A percentile compares a stretch with the other conserved stretches of the same genome.
These are phyloP conservation scores for Caenorhabditis tropicalis DNA, from an alignment of 1,140 invertebrate genomes.

Conservation along the genomic window DNA sequence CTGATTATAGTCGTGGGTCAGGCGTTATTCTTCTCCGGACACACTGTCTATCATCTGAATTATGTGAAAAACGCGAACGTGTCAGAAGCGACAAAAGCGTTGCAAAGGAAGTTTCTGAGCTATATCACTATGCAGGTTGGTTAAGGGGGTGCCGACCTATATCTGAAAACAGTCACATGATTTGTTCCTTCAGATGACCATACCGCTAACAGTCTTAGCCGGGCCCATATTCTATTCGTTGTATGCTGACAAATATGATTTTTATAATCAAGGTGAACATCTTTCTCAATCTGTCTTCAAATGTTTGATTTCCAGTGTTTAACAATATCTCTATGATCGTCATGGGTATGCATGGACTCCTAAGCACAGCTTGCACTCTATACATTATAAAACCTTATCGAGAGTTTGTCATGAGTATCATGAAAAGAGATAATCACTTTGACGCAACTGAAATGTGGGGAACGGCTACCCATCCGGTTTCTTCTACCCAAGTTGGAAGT, in stretches of 20 bases:
- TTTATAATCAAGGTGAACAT: conserved; percentile 9
- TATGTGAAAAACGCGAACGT: not conserved
- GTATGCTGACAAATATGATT: not conserved
- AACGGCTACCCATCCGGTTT: too few relatives aligned
- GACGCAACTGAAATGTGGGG: too few relatives aligned
- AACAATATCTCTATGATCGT: not conserved
- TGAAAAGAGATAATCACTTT: too few relatives aligned
- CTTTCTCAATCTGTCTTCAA: not conserved
- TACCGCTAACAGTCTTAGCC: not conserved
- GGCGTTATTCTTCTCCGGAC: not conserved
- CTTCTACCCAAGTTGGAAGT: too few relatives aligned
- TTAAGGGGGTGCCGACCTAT: too few relatives aligned
- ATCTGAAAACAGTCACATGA: too few relatives aligned
- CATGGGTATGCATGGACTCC: not conserved
- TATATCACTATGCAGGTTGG: not conserved
- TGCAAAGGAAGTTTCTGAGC: not conserved
- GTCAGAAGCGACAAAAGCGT: not conserved
- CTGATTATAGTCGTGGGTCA: not conserved
- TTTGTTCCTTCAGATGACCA: not conserved
- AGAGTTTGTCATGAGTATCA: too few relatives aligned
- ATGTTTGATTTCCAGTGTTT: not conserved
- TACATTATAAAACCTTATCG: not conserved
- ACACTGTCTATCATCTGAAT: not conserved
- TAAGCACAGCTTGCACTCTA: not conserved
- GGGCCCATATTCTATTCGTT: not conserved